Percentiles rank a stretch among this genome's conserved stretches.
phyloP scores from a whole-genome alignment of 2,797 vertebrate species.

The Gymnocypris eckloni region DNA sequence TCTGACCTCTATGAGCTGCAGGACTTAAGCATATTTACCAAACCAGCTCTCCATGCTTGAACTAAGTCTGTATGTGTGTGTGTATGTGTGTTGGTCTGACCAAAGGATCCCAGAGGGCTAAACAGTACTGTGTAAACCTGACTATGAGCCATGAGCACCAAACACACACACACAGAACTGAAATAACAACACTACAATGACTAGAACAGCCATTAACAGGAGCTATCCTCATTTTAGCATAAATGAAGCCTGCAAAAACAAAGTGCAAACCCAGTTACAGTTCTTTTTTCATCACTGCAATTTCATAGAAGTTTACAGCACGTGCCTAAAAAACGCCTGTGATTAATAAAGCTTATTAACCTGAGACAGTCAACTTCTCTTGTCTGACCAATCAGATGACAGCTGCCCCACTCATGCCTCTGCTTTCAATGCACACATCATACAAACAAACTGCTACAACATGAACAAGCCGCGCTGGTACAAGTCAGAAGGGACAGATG shows the following conservation, averaged over 20 bases:
- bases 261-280: not conserved
- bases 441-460: conserved; percentile 15
- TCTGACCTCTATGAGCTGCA: conserved; percentile 1
- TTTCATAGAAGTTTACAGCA: not conserved
- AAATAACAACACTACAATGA: conserved; percentile 7
- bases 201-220: not conserved
- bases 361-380: conserved; percentile 3
- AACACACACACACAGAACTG: not conserved
- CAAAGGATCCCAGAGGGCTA: conserved; percentile 4
- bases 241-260: not conserved
- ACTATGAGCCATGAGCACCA: not conserved
- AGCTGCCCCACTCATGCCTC: conserved; percentile 2
- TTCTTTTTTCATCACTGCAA: not conserved
- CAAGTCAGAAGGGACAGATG: not conserved
- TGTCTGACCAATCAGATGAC: conserved; percentile 9
- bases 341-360: not conserved
- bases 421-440: conserved; percentile 25
- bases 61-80: not conserved
- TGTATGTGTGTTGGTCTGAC: not conserved
- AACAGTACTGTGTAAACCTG: conserved; percentile 8
- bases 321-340: not conserved
- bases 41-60: not conserved
- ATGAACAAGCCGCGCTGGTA: not conserved
- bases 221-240: conserved; percentile 15
- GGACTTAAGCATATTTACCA: conserved; percentile 14